These are phyloP conservation scores for Peromyscus polionotus DNA, from an alignment of 2,113 vertebrate genomes.

Conservation along the genomic window DNA sequence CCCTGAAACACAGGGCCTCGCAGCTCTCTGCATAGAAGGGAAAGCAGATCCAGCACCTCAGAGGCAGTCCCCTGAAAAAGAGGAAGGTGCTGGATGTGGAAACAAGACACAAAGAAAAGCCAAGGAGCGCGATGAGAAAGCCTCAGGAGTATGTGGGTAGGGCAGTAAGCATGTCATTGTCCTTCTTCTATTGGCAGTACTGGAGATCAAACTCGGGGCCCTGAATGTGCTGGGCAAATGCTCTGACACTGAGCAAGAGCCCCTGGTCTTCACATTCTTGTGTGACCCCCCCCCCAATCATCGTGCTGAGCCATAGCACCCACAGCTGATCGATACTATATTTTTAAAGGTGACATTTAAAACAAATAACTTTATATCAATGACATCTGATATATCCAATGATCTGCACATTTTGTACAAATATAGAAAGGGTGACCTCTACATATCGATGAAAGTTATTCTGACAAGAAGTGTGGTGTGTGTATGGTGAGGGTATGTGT, in stretches of 20 bases:
- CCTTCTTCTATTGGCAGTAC: neutral
- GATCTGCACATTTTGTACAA: neutral
- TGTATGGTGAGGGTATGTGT: neutral
- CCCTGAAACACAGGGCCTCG: no score
- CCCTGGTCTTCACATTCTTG: neutral
- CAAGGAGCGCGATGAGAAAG: neutral
- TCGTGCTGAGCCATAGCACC: neutral
- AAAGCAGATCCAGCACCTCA: neutral
- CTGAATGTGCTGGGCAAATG: neutral
- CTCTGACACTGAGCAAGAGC: neutral
- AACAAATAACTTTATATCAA: neutral
- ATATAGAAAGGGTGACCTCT: neutral
- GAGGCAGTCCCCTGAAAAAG: neutral
- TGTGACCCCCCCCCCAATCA: neutral
- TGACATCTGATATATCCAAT: neutral
- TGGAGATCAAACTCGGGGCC: neutral
- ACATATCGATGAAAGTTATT: neutral
- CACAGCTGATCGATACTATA: neutral
- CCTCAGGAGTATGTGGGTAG: neutral
- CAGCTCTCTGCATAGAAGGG: neutral
- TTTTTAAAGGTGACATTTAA: neutral
- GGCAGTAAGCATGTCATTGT: neutral
- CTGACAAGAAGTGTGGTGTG: neutral
- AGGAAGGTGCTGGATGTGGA: neutral
- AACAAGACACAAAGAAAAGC: neutral